Evolutionary conservation across 2,888 invertebrate genomes (phyloP), one percentile per base, ranked within the genome.

Genomic region (Machimus rusticus): DNA sequence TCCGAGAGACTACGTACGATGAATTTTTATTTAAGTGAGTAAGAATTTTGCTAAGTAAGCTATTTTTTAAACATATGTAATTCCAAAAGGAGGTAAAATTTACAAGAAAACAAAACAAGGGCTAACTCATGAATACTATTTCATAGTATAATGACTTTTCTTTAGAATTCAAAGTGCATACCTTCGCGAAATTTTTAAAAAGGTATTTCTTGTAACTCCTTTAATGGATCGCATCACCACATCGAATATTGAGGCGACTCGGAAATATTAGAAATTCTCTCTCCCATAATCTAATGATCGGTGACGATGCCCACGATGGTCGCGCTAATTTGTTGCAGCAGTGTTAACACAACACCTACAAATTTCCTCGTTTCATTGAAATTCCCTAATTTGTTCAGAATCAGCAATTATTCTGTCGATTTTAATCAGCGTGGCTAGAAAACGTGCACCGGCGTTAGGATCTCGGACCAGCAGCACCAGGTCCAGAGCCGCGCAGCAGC

Each of bases 321-420:
- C 66, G 66, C 66, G 66, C 46, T 78, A 78, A 78, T 78, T 78
- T 78, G 78, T 78, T 78, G 37, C 43, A 39, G 23, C 46, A 46
- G 78, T 78, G 78, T 78, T 78, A 78, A 78, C 78, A 78, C 43
- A 78, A 78, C 78, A 78, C 78, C 78, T 78, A 78, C 78, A 78
- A 78, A 78, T 78, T 78, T 78, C 78, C 78, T 78, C 43, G 39
- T 76, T 78, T 78, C 39, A 78, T 76, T 78, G 78, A 78, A 78
- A 78, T 78, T 78, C 78, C 78, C 78, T 78, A 78, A 78, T 78
- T 78, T 78, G 78, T 78, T 78, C 78, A 78, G 78, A 78, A 78
- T 78, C 78, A 78, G 78, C 78, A 78, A 78, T 78, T 78, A 78
- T 78, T 78, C 78, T 78, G 78, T 78, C 78, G 78, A 78, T 78